Evolutionary conservation across 2,888 invertebrate species (phyloP), one percentile per base, ranked within the genome.

Genomic region (Reticulitermes lucifugus): DNA sequence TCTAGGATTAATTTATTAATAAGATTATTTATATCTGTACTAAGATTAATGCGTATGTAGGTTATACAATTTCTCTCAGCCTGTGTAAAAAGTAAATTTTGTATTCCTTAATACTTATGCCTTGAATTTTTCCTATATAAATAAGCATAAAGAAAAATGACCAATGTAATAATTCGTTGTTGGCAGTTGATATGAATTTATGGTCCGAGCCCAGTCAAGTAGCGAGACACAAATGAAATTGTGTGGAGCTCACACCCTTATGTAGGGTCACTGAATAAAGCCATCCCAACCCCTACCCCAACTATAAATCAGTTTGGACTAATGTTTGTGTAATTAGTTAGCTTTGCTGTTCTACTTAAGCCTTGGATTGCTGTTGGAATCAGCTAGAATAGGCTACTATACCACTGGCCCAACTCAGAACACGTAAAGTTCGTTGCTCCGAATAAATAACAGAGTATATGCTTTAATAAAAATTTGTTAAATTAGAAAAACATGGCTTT

Each of bases 321-420:
- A 81, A 81, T 81, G 70, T 81, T 43, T 81, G 81, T 25, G 70
- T 70, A 81, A 81, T 81, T 81, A 81, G 81, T 65, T 22, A 22
- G 81, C 79, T 70, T 81, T 81, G 29, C 70, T 21, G n/a, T 43
- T 43, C 81, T 81, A n/a, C 81, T 70, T 81, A 65, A 81, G 70
- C 65, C 43, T 43, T 41, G 35, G 79, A 51, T 25, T 79, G 51
- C 79, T 79, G n/a, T 65, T 65, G 65, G 65, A n/a, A 65, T 65
- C 65, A n/a, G 7, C n/a, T n/a, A 65, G 65, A 65, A n/a, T 65
- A 35, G 25, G 25, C 35, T 4, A 65, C n/a, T 65, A 25, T 25
- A n/a, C n/a, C n/a, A 65, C 25, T 25, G 12, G 25, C 25, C 12
- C 65, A 2, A 65, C n/a, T 2, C n/a, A 12, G 12, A 65, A 6